Evolutionary conservation across 2,113 vertebrate species (phyloP), one percentile per base, ranked within the genome.

Genomic region (Xiphias gladius): DNA sequence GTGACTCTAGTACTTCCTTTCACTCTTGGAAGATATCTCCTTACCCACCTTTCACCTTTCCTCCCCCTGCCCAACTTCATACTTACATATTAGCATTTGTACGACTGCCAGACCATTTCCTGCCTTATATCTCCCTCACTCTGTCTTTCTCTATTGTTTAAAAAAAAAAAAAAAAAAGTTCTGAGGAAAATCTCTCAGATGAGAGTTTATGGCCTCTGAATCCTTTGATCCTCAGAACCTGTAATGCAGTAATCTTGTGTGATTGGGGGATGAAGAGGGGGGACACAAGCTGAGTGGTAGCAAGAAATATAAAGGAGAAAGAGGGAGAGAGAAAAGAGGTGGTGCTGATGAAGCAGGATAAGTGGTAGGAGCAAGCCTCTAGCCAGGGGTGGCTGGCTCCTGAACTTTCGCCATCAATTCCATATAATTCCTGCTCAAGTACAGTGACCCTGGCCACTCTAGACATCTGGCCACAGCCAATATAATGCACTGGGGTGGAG

Each of bases 211-310:
- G 84, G 59, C 66, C 70, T 76, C 76, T 73, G 77, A 89, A 89
- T 91, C 83, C 88, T 94, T 93, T 95, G 93, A 95, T 94, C 92
- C 86, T 71, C 13, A 20, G 24, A 79, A 90, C 86, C 82, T 91
- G 82, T 84, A 91, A 85, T 87, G 86, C 83, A 73, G 87, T 93
- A 91, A 94, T 95, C 89, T 90, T 83, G 69, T 84, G 62, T 91
- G 92, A 94, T 93, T 94, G 85, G 76, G 64, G 83, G 84, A 83
- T 86, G 87, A 80, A 80, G 84, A 87, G 70, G 46, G 16, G 62
- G 66, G 75, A 80, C 77, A 86, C 64, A 85, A 82, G 77, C 68
- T 86, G 82, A 90, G 79, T 84, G 82, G 69, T 57, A 68, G 81
- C 26, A 75, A 74, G 70, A 80, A 58, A 77, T 76, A 87, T 69